phyloP scores from a whole-genome alignment of 1,140 invertebrate genomes.

The Anthonomus grandis region DNA sequence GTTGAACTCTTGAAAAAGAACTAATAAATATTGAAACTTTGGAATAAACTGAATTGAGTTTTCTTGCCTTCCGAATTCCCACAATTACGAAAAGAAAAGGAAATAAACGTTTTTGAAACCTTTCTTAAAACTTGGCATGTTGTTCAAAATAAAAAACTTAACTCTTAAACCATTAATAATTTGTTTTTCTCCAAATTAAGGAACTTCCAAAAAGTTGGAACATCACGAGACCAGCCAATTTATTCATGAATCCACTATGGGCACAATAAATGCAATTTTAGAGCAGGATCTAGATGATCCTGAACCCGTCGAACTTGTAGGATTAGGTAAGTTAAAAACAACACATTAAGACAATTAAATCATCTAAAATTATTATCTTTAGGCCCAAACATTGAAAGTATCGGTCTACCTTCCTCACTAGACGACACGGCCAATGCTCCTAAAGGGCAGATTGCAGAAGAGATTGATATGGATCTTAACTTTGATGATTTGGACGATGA shows the following conservation, averaged over 20 bases:
- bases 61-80: too few relatives aligned
- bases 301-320: neutral
- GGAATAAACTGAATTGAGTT: too few relatives aligned
- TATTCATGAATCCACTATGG: constrained; percentile 57
- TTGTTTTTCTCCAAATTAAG: too few relatives aligned
- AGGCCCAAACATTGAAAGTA: constrained; percentile 46
- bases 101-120: too few relatives aligned
- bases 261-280: constrained; percentile 48
- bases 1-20: too few relatives aligned
- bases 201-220: constrained; percentile 14
- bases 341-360: neutral
- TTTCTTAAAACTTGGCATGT: neutral
- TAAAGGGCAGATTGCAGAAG: constrained; percentile 37
- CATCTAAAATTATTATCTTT: constrained; percentile 10
- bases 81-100: too few relatives aligned
- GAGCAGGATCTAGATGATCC: constrained; percentile 26
- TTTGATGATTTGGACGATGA: constrained; percentile 83
- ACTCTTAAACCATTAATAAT: too few relatives aligned
- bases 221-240: constrained; percentile 47
- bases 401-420: constrained; percentile 42
- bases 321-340: constrained; percentile 26
- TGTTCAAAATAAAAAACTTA: neutral
- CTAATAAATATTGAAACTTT: too few relatives aligned
- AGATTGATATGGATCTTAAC: constrained; percentile 54
- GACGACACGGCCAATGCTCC: constrained; percentile 44